These are phyloP conservation scores for Pristionchus pacificus DNA, from an alignment of 1,140 invertebrate genomes.

Conservation along the genomic window DNA sequence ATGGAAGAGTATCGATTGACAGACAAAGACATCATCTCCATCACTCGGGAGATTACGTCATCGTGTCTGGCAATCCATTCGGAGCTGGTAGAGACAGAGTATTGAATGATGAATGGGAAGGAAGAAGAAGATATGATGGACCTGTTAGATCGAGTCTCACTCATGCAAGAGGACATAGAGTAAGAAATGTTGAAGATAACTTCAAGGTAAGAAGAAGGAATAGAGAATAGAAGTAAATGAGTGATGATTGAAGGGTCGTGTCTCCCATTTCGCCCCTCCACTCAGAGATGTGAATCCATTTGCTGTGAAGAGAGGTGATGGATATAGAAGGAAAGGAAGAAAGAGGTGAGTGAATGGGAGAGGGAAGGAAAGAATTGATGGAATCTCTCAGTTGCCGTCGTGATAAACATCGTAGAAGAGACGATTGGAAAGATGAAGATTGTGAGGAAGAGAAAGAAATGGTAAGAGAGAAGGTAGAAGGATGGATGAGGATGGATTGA, in stretches of 20 bases:
- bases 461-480: no score
- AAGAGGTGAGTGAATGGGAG: no score
- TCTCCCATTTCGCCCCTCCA: not conserved
- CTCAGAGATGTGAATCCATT: no score
- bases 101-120: not conserved
- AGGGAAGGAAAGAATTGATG: not conserved
- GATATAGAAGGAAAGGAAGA: not conserved
- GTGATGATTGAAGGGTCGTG: not conserved
- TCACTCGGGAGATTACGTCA: no score
- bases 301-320: not conserved
- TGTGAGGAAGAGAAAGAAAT: not conserved
- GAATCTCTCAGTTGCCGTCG: not conserved
- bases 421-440: not conserved
- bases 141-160: no score
- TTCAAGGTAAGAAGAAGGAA: not conserved
- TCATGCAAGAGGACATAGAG: no score
- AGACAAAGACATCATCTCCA: no score
- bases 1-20: no score
- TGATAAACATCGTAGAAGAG: not conserved
- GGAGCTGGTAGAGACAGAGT: no score
- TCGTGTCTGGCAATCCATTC: no score
- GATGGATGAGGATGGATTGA: no score
- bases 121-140: not conserved
- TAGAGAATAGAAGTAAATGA: not conserved
- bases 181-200: not conserved